Conservation (phyloP, 2,797 vertebrate genomes). For the Eurystomus glaucurus region DNA sequence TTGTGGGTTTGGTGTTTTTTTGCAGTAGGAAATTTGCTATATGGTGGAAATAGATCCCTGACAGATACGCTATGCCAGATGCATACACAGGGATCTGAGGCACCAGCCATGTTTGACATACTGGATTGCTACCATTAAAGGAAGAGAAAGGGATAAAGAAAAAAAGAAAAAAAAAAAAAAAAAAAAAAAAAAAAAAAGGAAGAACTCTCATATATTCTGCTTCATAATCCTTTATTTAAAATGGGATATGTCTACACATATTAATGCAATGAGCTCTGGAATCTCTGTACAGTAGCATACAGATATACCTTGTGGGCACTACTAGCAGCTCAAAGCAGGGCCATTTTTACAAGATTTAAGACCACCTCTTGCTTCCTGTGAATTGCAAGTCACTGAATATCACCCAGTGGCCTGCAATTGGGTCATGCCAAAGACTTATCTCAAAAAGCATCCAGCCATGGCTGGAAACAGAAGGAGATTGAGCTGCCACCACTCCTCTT, state of each 20-base stretch:
- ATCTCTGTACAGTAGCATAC: neutral
- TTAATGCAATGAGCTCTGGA: neutral
- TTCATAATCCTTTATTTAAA: neutral
- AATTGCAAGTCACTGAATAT: neutral
- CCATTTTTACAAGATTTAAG: neutral
- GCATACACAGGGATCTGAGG: fast-evolving
- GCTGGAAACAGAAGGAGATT: neutral
- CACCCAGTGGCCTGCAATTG: neutral
- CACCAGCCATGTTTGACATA: neutral
- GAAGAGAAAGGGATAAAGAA: neutral
- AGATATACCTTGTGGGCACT: neutral
- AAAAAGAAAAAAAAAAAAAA: neutral
- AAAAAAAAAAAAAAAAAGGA: neutral
- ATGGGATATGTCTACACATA: neutral
- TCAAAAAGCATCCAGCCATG: neutral
- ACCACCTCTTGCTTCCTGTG: neutral
- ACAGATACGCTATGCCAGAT: neutral
- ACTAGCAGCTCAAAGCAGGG: neutral
- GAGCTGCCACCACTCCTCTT: neutral
- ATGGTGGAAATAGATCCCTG: neutral
- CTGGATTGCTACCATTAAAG: neutral
- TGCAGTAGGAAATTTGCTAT: neutral
- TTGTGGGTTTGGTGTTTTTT: neutral
- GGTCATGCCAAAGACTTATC: neutral
- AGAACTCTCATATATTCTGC: neutral